Evolutionary conservation across 2,888 invertebrate genomes (phyloP), one percentile per base, ranked within the genome.

Genomic region (Minunthozetes semirufus): DNA sequence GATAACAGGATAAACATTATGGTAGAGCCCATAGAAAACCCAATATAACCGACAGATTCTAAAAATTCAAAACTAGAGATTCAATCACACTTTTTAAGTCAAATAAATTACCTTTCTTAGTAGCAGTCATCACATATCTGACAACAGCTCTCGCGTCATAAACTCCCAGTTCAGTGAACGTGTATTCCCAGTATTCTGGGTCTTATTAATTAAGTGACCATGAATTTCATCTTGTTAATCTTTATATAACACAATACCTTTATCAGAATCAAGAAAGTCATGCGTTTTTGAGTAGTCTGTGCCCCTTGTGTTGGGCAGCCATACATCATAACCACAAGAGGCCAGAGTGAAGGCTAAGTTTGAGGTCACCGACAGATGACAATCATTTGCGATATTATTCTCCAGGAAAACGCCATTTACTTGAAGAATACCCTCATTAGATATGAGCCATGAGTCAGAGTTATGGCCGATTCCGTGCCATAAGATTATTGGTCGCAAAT

Each of bases 381-480:
- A 74, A 15, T 70, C 25, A n/a, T 74, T 74, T 25, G 70, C 27
- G 15, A 46, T 13, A 13, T 59, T 63, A 22, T 75, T 48, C n/a
- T 72, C 72, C 15, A n/a, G n/a, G 25, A 72, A 72, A 13, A 33
- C 29, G 9, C 72, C 72, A 17, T 27, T 42, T 1, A 15, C 19
- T 27, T 75, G 27, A 0, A 75, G 22, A 1, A 27, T 15, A 8
- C 75, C 75, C 4, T 33, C 48, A 8, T 59, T 75, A 1, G 72
- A 72, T 19, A 27, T 61, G 5, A 75, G 75, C 75, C 75, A 75
- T 9, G 75, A 75, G n/a, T 75, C 72, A 1, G 75, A 75, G 8
- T 15, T 11, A 38, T 56, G 29, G 72, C 72, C 1, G 72, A 75
- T n/a, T 25, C 75, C 75, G 25, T 75, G 75, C 75, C 75, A 75